Percentiles rank a stretch among this genome's conserved stretches.
These are phyloP conservation scores for Lepeophtheirus nordmannii DNA, from an alignment of 2,888 invertebrate species.

Conservation along the genomic window DNA sequence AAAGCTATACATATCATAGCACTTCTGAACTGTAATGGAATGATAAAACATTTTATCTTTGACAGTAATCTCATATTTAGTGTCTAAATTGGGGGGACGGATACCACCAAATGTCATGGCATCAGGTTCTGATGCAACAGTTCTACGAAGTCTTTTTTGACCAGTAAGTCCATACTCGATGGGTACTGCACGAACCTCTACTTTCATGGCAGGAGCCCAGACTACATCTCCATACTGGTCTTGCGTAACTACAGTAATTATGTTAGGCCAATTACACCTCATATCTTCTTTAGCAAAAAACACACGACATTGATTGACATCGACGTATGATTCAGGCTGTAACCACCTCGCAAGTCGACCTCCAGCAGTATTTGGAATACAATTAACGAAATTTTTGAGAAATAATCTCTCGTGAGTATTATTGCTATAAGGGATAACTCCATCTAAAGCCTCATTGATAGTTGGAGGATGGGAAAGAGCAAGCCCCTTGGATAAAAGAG, in stretches of 20 bases:
- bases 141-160: constrained; percentile 29
- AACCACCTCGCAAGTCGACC: constrained; percentile 86
- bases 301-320: constrained; percentile 71
- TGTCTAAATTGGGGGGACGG: constrained; percentile 49
- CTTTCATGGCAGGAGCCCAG: constrained; percentile 65
- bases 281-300: constrained; percentile 43
- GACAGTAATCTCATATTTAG: constrained; percentile 65
- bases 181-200: constrained; percentile 56
- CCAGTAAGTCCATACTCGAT: constrained; percentile 45
- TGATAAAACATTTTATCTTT: constrained; percentile 84
- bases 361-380: constrained; percentile 68
- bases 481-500: constrained; percentile 70
- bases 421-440: constrained; percentile 54
- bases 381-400: constrained; percentile 75
- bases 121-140: constrained; percentile 36
- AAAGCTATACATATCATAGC: constrained; percentile 79
- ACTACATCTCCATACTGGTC: constrained; percentile 86
- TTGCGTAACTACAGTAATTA: constrained; percentile 60
- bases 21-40: constrained; percentile 66
- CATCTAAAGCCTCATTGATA: constrained; percentile 76
- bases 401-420: constrained; percentile 83
- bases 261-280: constrained; percentile 66
- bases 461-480: constrained; percentile 71
- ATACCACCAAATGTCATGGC: constrained; percentile 47
- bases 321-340: constrained; percentile 78